Evolutionary conservation across 2,888 invertebrate species (phyloP), one percentile per base, ranked within the genome.

Genomic region (Aspidiotus rigidus): DNA sequence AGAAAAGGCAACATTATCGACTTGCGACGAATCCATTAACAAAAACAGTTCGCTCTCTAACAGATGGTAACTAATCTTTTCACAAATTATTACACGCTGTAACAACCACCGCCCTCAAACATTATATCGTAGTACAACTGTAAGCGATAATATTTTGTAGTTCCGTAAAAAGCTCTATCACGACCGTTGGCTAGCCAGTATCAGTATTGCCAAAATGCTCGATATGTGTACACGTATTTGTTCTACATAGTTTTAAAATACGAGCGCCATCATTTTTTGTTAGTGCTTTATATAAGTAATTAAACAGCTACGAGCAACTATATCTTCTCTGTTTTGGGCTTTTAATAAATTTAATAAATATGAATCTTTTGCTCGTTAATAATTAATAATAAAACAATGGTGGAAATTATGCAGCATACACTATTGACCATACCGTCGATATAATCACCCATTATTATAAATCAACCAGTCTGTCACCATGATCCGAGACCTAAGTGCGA

Each of bases 21-120:
- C 49, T 57, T 28, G 56, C 66, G 66, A 66, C 66, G 66, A 66
- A 66, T 66, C 66, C 66, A 66, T 66, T 66, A 66, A 66, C 66
- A 59, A 66, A 66, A 66, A 66, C 64, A 64, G 64, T 54, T 64
- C 64, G 64, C 28, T 28, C 28, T 28, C 64, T 64, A 64, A 64
- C 64, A 64, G 64, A 64, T 64, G 64, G 53, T 64, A 64, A 64
- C 64, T 64, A 64, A 64, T 64, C 64, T 64, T 64, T 64, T 64
- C 54, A 64, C 64, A 64, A 64, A 64, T 64, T 64, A 64, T 64
- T 64, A 64, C 64, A 54, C 64, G 64, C 49, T 49, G 60, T 39
- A 60, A 10, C 42, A 15, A 44, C 42, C 44, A 16, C 17, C 62
- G 28, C 39, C 28, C 11, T 28, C 28, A 39, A 16, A 16, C 13